phyloP scores from a whole-genome alignment of 1,140 invertebrate species.

The Pantala flavescens region DNA sequence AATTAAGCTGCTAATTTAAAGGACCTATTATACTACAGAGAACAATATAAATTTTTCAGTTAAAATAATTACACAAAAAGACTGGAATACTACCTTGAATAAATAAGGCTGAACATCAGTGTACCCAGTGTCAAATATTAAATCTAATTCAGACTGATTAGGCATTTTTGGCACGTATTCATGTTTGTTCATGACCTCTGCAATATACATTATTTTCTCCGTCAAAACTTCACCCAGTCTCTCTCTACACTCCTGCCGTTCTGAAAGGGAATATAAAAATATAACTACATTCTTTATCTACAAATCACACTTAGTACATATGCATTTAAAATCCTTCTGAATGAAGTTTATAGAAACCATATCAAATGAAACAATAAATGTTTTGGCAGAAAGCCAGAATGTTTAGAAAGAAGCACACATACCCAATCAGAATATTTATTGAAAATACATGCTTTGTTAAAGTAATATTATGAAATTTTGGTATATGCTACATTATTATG shows the following conservation, averaged over 20 bases:
- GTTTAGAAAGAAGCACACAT: too few relatives aligned
- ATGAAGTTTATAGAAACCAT: background rate
- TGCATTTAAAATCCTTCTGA: background rate
- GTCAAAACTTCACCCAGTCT: constrained; percentile 82
- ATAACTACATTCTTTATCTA: background rate
- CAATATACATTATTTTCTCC: constrained; percentile 87
- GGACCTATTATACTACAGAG: too few relatives aligned
- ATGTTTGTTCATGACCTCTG: constrained; percentile 88
- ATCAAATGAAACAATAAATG: too few relatives aligned
- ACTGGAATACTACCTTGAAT: constrained; percentile 52
- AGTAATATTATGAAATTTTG: too few relatives aligned
- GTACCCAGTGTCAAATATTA: constrained; percentile 88
- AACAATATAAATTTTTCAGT: too few relatives aligned
- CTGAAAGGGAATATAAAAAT: constrained; percentile 36
- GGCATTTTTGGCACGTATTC: constrained; percentile 95
- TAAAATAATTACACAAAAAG: too few relatives aligned
- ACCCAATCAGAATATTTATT: too few relatives aligned
- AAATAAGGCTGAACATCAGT: constrained; percentile 91
- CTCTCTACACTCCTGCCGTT: constrained; percentile 75
- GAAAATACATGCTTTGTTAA: too few relatives aligned
- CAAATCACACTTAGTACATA: too few relatives aligned
- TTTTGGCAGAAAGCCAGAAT: too few relatives aligned
- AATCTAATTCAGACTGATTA: constrained; percentile 78
- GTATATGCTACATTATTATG: too few relatives aligned
- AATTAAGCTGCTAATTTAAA: too few relatives aligned